Percentiles rank a stretch among this genome's conserved stretches.
Conservation (phyloP, 2,113 vertebrate species). For the Xenopus laevis region DNA sequence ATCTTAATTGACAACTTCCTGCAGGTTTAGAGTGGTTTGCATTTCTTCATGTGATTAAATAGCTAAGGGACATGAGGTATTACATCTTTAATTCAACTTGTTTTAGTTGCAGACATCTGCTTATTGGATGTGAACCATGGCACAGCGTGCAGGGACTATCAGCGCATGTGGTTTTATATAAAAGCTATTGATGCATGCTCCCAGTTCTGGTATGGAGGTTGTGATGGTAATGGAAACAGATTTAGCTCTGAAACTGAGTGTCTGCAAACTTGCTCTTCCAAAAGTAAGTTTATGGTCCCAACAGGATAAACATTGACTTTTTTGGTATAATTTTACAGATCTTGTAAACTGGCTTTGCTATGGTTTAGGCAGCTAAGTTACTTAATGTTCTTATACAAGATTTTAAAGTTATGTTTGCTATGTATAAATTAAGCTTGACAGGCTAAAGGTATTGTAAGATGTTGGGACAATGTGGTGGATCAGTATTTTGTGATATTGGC, state of each 20-base stretch:
- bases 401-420: too few relatives aligned
- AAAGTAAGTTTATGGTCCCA: conserved; percentile 56
- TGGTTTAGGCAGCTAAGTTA: too few relatives aligned
- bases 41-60: neutral
- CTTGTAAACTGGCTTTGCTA: too few relatives aligned
- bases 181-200: conserved; percentile 55
- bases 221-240: conserved; percentile 63
- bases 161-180: conserved; percentile 64
- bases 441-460: too few relatives aligned
- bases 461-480: too few relatives aligned
- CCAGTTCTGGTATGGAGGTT: conserved; percentile 67
- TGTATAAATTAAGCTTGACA: too few relatives aligned
- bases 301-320: neutral
- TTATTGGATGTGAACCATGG: conserved; percentile 54
- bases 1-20: neutral
- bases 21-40: neutral
- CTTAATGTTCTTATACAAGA: too few relatives aligned
- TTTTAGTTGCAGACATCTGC: conserved; percentile 65
- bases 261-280: conserved; percentile 54
- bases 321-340: too few relatives aligned
- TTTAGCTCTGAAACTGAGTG: conserved; percentile 60
- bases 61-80: neutral
- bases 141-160: conserved; percentile 50
- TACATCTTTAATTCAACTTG: conserved; percentile 47
- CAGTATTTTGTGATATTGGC: too few relatives aligned